phyloP scores from a whole-genome alignment of 2,888 invertebrate species.

The Leptinotarsa juncta region DNA sequence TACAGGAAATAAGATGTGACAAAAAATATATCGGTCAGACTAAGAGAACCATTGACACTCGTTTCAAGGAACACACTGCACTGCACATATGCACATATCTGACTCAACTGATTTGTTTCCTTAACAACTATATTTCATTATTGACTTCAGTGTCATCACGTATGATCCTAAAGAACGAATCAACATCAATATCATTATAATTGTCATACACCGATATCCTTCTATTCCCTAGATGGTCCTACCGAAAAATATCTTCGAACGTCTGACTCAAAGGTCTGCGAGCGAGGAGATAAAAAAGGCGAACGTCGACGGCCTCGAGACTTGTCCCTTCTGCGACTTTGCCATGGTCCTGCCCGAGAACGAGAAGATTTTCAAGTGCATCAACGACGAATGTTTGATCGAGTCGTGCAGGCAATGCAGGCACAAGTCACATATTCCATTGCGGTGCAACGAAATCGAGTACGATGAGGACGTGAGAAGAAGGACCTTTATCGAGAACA shows the following conservation, averaged over 20 bases:
- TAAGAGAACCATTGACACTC: too few relatives aligned
- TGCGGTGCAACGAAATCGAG: conserved; percentile 67
- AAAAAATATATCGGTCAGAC: too few relatives aligned
- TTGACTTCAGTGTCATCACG: too few relatives aligned
- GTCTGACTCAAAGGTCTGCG: conserved; percentile 66
- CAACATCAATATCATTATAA: neutral
- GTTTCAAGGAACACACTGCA: too few relatives aligned
- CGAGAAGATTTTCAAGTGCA: conserved; percentile 68
- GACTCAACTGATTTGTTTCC: too few relatives aligned
- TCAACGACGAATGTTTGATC: conserved; percentile 69
- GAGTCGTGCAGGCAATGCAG: conserved; percentile 70
- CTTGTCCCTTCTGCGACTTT: conserved; percentile 71
- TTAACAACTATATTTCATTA: too few relatives aligned
- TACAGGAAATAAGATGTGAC: too few relatives aligned
- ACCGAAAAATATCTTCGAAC: conserved; percentile 64
- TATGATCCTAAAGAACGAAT: neutral
- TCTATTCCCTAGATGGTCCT: conserved; percentile 61
- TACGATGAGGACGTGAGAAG: conserved; percentile 65
- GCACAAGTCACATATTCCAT: conserved; percentile 69
- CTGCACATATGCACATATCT: too few relatives aligned
- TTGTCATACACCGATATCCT: too few relatives aligned
- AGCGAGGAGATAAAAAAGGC: conserved; percentile 69
- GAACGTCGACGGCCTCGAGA: conserved; percentile 68
- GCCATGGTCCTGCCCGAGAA: conserved; percentile 65
- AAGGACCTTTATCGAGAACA: conserved; percentile 69